A percentile compares a stretch with the other conserved stretches of the same genome.
Conservation (phyloP, 2,888 invertebrate genomes). For the Lamellibrachia satsuma region DNA sequence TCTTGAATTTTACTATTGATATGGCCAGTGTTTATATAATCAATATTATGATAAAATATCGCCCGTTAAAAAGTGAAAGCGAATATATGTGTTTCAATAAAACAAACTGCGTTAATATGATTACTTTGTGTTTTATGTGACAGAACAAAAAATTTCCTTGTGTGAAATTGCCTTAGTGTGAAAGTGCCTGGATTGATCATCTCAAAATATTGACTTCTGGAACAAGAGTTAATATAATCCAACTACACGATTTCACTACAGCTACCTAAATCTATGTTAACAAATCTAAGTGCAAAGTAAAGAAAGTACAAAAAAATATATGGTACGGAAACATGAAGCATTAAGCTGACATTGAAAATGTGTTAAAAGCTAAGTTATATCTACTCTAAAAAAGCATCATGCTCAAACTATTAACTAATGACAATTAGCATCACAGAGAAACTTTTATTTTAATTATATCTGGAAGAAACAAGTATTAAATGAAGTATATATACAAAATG, state of each 20-base stretch:
- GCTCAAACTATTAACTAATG: constrained; percentile 2
- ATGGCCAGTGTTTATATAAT: background rate
- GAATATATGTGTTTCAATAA: no score
- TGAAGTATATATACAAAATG: background rate
- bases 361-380: background rate
- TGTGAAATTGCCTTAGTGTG: no score
- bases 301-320: background rate
- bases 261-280: background rate
- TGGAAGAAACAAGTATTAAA: background rate
- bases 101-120: no score
- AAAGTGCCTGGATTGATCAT: background rate
- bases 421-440: background rate
- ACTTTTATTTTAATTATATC: background rate
- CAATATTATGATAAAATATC: no score
- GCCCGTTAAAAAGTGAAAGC: no score
- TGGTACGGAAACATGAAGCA: background rate
- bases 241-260: background rate
- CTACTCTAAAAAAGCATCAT: background rate
- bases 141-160: no score
- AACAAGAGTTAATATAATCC: background rate
- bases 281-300: background rate
- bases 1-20: background rate
- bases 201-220: background rate
- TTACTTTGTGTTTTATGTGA: no score
- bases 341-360: background rate